Base-by-base conservation (phyloP, 2,113 vertebrate species). In the Ranitomeya imitator region DNA sequence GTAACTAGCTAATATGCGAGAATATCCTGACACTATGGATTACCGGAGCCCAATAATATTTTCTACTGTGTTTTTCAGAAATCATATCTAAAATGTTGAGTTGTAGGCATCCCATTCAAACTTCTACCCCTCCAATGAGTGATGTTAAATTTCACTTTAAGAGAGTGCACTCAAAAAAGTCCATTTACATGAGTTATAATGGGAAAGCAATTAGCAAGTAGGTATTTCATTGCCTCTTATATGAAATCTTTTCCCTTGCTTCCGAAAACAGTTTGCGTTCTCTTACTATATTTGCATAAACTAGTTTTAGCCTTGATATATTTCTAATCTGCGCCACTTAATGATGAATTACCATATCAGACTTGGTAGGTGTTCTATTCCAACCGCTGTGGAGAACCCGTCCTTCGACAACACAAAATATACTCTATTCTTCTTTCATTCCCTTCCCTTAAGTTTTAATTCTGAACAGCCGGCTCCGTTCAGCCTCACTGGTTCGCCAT, bases 401-500 rank as follows among this genome's bases (percentile, higher is more conserved):
- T 69, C 60, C 69, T 45, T 67, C 54, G 45, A 61, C 12, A 21
- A 83, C 45, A 69, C 61, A 83, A 69, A 52, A 67, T 83, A 15
- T 83, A 19, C 61, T 83, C 45, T 51, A 11, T 83, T 74, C 67
- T 60, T 59, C 37, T 79, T 65, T 74, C 45, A 63, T 69, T 65
- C 91, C 87, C 57, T 73, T 92, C 91, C 92, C 92, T 83, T 92
- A 84, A 93, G 94, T 93, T 95, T 95, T 94, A 93, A 94, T 96
- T 95, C 94, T 79, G 93, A 96, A 94, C 95, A 96, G 96, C 94
- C 93, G 94, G 95, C 94, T 93, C 92, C 90, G 97, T 99, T 99
- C 97, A 98, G 97, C 97, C 96, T 98, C 96, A 98, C 97, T 99
- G 97, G 97, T 98, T 98, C 97, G 97, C 98, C 98, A 98, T 97